Percentiles rank a stretch among this genome's conserved stretches.
phyloP scores from a whole-genome alignment of 1,140 invertebrate species.

The Meloidogyne floridensis region DNA sequence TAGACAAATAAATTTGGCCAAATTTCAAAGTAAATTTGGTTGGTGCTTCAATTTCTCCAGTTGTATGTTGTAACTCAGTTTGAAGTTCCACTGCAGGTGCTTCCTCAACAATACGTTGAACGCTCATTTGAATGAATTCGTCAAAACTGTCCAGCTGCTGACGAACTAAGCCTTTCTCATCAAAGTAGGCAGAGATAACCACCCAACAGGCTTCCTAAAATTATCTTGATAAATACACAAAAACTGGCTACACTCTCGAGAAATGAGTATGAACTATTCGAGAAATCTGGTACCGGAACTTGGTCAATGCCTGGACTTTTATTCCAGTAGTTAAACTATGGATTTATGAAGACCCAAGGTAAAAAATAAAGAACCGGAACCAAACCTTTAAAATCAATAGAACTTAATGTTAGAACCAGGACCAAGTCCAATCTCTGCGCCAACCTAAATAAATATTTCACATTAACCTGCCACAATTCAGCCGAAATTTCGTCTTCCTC shows the following conservation, averaged over 20 bases:
- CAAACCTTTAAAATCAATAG: too few relatives aligned
- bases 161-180: conserved; percentile 96
- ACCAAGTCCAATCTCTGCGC: too few relatives aligned
- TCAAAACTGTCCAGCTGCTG: conserved; percentile 96
- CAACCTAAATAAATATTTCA: not conserved
- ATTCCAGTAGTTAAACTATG: too few relatives aligned
- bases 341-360: too few relatives aligned
- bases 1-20: conserved; percentile 97
- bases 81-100: conserved; percentile 94
- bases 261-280: too few relatives aligned
- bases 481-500: conserved; percentile 56
- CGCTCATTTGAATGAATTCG: conserved; percentile 99
- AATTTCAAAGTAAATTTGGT: conserved; percentile 90
- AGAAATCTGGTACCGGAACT: too few relatives aligned
- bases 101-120: conserved; percentile 97
- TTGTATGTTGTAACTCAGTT: conserved; percentile 91
- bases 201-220: conserved; percentile 97
- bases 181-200: conserved; percentile 97
- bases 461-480: conserved; percentile 57
- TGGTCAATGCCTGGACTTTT: too few relatives aligned
- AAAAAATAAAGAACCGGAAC: too few relatives aligned
- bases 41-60: conserved; percentile 70
- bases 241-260: too few relatives aligned
- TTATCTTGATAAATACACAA: too few relatives aligned
- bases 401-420: too few relatives aligned